phyloP scores from a whole-genome alignment of 2,113 vertebrate genomes.

The Nicator chloris region DNA sequence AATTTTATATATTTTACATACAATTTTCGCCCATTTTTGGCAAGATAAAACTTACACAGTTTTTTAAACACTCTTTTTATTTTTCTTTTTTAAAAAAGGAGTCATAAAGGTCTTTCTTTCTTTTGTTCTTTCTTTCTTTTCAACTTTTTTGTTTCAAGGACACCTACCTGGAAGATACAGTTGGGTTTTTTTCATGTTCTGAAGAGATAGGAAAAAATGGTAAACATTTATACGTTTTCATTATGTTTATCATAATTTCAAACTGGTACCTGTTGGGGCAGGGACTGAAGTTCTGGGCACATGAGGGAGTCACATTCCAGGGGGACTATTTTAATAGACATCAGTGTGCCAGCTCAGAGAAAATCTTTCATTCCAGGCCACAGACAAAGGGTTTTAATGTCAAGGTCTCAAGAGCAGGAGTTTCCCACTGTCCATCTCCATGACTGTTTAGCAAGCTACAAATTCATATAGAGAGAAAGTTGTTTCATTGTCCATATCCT shows the following conservation, averaged over 20 bases:
- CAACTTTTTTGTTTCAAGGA: background rate
- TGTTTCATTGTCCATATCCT: background rate
- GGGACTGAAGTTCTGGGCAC: background rate
- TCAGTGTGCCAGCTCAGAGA: background rate
- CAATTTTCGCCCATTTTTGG: background rate
- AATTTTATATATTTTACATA: background rate
- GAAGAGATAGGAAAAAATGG: background rate
- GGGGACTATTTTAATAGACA: accelerated
- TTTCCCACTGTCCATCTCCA: background rate
- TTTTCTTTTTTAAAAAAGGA: background rate
- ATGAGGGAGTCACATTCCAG: accelerated
- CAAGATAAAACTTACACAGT: background rate
- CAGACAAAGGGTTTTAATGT: background rate
- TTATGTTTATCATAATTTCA: background rate
- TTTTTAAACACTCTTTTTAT: background rate
- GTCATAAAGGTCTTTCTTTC: background rate
- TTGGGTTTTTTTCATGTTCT: background rate
- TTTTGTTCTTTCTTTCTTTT: background rate
- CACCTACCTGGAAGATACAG: accelerated
- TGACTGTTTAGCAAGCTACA: background rate
- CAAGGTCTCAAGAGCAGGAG: background rate
- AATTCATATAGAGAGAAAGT: background rate
- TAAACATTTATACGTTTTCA: background rate
- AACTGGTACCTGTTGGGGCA: accelerated
- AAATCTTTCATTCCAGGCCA: background rate